Conservation (phyloP, 2,113 vertebrate genomes). For the Archocentrus centrarchus region DNA sequence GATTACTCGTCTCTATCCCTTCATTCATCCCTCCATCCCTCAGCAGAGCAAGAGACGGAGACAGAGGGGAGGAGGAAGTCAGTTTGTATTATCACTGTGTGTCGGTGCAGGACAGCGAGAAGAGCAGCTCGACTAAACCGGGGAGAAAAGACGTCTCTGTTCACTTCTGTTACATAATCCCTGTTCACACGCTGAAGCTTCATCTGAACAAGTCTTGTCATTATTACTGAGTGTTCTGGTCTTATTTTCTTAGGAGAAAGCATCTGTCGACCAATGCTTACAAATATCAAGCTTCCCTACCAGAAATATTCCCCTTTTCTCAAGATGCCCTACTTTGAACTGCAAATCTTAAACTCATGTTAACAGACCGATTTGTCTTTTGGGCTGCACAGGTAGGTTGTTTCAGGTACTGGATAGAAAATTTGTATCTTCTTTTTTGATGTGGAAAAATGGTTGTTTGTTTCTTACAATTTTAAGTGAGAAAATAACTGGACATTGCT, state of each 20-base stretch:
- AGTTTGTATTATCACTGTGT: constrained; percentile 32
- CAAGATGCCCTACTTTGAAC: neutral
- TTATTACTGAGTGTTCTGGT: neutral
- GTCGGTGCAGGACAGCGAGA: constrained; percentile 26
- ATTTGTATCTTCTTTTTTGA: neutral
- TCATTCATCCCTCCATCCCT: constrained; percentile 17
- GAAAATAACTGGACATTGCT: neutral
- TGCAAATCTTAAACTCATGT: neutral
- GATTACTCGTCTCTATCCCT: constrained; percentile 19
- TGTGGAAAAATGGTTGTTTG: neutral
- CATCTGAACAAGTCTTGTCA: constrained; percentile 19
- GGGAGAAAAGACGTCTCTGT: constrained; percentile 36
- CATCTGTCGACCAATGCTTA: neutral
- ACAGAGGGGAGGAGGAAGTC: constrained; percentile 3
- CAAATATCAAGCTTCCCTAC: neutral
- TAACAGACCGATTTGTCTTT: neutral
- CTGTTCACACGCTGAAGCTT: neutral
- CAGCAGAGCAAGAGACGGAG: neutral
- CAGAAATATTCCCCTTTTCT: neutral
- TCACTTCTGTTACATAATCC: constrained; percentile 30
- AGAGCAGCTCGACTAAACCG: constrained; percentile 33
- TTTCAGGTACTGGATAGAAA: neutral
- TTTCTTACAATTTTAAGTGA: too few relatives aligned
- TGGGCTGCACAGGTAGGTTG: neutral
- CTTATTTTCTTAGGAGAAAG: neutral